phyloP scores from a whole-genome alignment of 2,113 vertebrate genomes.

The Syngnathoides biaculeatus region DNA sequence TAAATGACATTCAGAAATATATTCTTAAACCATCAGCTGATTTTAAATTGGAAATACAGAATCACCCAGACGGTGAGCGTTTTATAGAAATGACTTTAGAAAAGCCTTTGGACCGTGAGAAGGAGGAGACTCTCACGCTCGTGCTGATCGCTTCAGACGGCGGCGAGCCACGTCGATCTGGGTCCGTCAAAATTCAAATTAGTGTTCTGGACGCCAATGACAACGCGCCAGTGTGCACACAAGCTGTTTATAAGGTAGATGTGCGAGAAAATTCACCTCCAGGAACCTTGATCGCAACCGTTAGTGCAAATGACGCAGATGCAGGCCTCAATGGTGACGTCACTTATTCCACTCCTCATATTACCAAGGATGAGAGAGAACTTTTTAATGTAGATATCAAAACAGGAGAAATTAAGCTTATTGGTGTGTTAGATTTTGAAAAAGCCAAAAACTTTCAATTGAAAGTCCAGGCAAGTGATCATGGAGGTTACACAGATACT shows the following conservation, averaged over 20 bases:
- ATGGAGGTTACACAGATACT: slow-evolving; percentile 44
- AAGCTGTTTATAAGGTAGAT: slow-evolving; percentile 63
- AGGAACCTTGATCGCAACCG: slow-evolving; percentile 48
- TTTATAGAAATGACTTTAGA: slow-evolving; percentile 64
- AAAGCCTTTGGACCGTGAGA: slow-evolving; percentile 64
- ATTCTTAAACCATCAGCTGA: slow-evolving; percentile 39
- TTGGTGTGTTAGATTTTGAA: slow-evolving; percentile 61
- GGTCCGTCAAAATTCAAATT: slow-evolving; percentile 59
- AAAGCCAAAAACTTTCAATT: slow-evolving; percentile 38
- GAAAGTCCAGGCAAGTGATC: slow-evolving; percentile 61
- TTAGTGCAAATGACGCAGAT: slow-evolving; percentile 64
- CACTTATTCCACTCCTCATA: slow-evolving; percentile 39
- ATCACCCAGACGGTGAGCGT: slow-evolving; percentile 32
- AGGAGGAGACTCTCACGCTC: slow-evolving; percentile 49
- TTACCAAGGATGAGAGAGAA: slow-evolving; percentile 18
- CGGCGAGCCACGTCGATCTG: slow-evolving; percentile 65
- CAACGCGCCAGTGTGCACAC: slow-evolving; percentile 62
- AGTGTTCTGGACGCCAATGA: slow-evolving; percentile 68
- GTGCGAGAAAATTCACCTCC: slow-evolving; percentile 50
- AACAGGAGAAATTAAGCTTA: slow-evolving; percentile 65
- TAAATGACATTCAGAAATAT: slow-evolving; percentile 66
- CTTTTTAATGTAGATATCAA: slow-evolving; percentile 64
- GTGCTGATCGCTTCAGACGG: slow-evolving; percentile 65
- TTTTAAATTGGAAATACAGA: slow-evolving; percentile 62
- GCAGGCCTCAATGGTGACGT: slow-evolving; percentile 56